Conservation (phyloP, 2,113 vertebrate species). For the Eptesicus fuscus region DNA sequence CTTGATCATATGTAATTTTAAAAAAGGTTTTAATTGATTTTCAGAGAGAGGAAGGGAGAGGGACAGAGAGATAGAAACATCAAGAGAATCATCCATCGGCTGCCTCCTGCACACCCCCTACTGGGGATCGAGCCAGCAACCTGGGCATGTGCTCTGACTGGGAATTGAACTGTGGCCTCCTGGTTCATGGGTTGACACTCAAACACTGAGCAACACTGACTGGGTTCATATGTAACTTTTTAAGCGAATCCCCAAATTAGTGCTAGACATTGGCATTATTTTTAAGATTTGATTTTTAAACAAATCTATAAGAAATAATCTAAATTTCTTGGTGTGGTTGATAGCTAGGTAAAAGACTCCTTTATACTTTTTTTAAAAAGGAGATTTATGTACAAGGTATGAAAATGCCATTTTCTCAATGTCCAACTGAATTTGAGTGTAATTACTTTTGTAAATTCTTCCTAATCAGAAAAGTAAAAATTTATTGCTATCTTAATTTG, state of each 20-base stretch:
- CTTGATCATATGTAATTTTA: background rate
- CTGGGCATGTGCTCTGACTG: too few relatives aligned
- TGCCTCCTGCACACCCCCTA: too few relatives aligned
- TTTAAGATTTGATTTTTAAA: background rate
- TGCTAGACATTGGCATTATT: background rate
- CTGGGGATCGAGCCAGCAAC: too few relatives aligned
- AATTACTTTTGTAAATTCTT: background rate
- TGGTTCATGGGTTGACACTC: too few relatives aligned
- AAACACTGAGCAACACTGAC: too few relatives aligned
- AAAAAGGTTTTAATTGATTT: too few relatives aligned
- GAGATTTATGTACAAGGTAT: background rate
- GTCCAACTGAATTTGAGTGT: background rate
- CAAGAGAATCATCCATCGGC: too few relatives aligned
- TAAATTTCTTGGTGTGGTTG: background rate
- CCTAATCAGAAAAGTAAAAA: background rate
- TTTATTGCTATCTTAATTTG: background rate
- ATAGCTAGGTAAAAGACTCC: background rate
- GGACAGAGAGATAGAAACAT: too few relatives aligned
- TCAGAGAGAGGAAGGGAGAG: too few relatives aligned
- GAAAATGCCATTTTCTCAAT: background rate
- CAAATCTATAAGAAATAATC: background rate
- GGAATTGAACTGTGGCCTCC: too few relatives aligned
- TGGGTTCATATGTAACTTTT: background rate
- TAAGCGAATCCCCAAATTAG: background rate
- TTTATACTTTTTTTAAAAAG: background rate